Conservation (phyloP, 2,113 vertebrate genomes). For the Brachionichthys hirsutus region DNA sequence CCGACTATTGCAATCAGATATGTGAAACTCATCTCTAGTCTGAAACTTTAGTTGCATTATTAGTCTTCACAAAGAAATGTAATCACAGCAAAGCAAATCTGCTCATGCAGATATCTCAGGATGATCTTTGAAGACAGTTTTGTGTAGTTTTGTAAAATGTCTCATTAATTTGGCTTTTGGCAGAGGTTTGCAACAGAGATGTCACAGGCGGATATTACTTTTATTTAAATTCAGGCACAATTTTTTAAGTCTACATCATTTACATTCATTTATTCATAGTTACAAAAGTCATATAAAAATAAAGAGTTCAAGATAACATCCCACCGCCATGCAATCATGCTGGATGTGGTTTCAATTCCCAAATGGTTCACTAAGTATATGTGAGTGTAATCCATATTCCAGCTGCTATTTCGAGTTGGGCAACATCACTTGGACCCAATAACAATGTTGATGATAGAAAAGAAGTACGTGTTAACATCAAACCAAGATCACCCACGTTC, state of each 20-base stretch:
- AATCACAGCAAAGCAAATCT: conserved; percentile 24
- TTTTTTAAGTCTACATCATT: no score
- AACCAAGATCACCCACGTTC: conserved; percentile 44
- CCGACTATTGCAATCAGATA: conserved; percentile 26
- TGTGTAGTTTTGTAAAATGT: conserved; percentile 34
- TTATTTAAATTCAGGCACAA: no score
- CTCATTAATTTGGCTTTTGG: conserved; percentile 25
- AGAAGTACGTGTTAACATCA: conserved; percentile 20
- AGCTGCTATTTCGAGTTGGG: conserved; percentile 27
- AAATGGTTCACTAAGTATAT: conserved; percentile 26
- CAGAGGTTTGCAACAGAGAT: conserved; percentile 11
- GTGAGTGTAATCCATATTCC: conserved; percentile 8
- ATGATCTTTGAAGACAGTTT: neutral
- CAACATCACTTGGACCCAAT: conserved; percentile 34
- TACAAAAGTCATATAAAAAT: neutral
- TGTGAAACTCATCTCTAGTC: conserved; percentile 32
- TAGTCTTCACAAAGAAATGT: conserved; percentile 36
- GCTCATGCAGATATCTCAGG: neutral
- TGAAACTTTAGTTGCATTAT: conserved; percentile 40
- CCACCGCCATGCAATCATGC: conserved; percentile 5
- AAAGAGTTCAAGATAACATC: neutral
- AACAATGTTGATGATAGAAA: conserved; percentile 28
- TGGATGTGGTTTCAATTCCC: conserved; percentile 16
- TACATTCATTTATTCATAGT: conserved; percentile 27
- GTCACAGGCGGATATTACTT: conserved; percentile 9